Percentiles rank a stretch among this genome's conserved stretches.
phyloP scores from a whole-genome alignment of 2,888 invertebrate genomes.

The Caenorhabditis sp. region DNA sequence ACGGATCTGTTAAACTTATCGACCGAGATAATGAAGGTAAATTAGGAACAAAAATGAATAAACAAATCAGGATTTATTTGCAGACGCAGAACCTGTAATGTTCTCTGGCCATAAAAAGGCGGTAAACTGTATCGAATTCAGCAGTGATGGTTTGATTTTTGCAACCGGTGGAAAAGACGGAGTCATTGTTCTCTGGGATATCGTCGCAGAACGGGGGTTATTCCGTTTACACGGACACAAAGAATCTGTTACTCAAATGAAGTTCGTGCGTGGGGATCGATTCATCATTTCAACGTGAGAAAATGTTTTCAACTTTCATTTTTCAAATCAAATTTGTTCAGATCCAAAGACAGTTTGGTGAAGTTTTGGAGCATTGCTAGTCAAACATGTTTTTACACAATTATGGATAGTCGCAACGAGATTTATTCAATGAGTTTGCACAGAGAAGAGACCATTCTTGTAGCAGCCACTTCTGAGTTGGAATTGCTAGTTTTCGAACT shows the following conservation, averaged over 20 bases:
- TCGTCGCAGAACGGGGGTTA: conserved; percentile 87
- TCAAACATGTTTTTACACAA: conserved; percentile 92
- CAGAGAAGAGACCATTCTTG: conserved; percentile 82
- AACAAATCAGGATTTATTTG: conserved; percentile 4
- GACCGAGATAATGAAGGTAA: conserved; percentile 31
- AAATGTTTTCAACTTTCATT: conserved; percentile 7
- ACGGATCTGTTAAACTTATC: conserved; percentile 77
- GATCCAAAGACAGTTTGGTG: conserved; percentile 89
- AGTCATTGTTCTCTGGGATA: conserved; percentile 91
- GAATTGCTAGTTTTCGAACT: conserved; percentile 81
- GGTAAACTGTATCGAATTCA: conserved; percentile 84
- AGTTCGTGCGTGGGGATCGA: conserved; percentile 71
- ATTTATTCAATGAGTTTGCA: conserved; percentile 84
- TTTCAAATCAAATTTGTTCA: conserved; percentile 31
- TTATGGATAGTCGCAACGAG: conserved; percentile 79
- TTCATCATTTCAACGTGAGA: conserved; percentile 73
- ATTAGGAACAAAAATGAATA: background rate
- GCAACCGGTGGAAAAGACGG: conserved; percentile 92
- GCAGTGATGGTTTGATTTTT: conserved; percentile 82
- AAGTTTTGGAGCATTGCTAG: conserved; percentile 97
- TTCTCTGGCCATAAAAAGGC: conserved; percentile 85
- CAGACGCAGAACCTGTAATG: conserved; percentile 77
- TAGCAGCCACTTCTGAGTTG: conserved; percentile 87
- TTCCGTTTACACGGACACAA: conserved; percentile 90
- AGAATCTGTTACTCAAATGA: conserved; percentile 82